Percentiles rank a stretch among this genome's conserved stretches.
Evolutionary conservation across 2,113 vertebrate species (phyloP).

Genomic region (Trochalopteron elliotii): DNA sequence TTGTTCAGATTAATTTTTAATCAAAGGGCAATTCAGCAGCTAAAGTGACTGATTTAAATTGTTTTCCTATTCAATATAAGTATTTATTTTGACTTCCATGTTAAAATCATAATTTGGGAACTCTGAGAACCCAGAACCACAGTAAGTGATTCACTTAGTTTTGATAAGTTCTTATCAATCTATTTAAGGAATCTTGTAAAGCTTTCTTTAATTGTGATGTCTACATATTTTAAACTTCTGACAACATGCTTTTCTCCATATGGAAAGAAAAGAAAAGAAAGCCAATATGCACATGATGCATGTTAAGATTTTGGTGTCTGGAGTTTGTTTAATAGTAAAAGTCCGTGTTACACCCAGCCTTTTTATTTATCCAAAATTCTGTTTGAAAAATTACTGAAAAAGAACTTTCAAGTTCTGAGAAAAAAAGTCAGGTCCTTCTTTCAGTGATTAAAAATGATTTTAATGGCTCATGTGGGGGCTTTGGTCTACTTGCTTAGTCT

Average conservation of each 20-base stretch:
- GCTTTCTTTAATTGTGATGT: not conserved
- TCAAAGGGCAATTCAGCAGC: not conserved
- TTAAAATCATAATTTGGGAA: not conserved
- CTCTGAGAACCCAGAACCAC: not conserved
- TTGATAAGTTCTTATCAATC: not conserved
- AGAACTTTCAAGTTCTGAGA: not conserved
- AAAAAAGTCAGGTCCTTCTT: not conserved
- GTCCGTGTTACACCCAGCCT: not conserved
- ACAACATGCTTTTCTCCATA: not conserved
- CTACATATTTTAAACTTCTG: not conserved
- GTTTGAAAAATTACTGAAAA: not conserved
- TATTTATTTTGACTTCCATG: not conserved
- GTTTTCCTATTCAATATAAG: not conserved
- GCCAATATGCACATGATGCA: not conserved
- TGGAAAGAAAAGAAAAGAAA: not conserved
- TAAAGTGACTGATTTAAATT: not conserved
- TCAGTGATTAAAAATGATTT: not conserved
- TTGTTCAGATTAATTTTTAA: not conserved
- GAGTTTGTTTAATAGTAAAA: not conserved
- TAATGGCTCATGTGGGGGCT: not conserved
- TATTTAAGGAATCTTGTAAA: not conserved
- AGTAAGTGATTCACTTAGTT: not conserved
- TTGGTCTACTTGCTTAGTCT: not conserved
- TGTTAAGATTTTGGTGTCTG: not conserved
- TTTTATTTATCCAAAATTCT: not conserved